Evolutionary conservation across 2,113 vertebrate species (phyloP), one percentile per base, ranked within the genome.

Genomic region (Rhynchomys soricoides): DNA sequence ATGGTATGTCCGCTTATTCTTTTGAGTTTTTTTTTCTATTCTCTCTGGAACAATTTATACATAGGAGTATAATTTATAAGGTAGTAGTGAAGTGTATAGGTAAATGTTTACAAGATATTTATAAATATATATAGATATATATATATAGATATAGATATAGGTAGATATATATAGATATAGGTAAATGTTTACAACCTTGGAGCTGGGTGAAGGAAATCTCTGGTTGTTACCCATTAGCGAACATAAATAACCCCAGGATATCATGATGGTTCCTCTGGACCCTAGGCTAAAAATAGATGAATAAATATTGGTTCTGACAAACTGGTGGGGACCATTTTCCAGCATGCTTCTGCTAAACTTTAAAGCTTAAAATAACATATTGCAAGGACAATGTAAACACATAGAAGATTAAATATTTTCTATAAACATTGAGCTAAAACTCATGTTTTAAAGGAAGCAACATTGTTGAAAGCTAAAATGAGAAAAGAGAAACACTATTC

Each of bases 401-500:
- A 86, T 9, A 37, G 37, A 93, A 89, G 59, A 86, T 89, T 70
- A 74, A 66, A 1, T 12, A 66, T 31, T 71, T 64, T 22, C 40
- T 70, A 87, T 7, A 37, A 87, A n/a, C 31, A 71, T 5, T 59
- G 40, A 29, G 45, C 86, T 90, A 59, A 7, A 91, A 75, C 77
- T 74, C 29, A 37, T 86, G 7, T 93, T 94, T 62, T 70, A 64
- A 96, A 93, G 62, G 74, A 48, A 82, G 17, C 50, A 93, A 95
- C 2, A 19, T 26, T 82, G 17, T 90, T 92, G 50, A 37, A 90
- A 85, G 22, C 55, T 62, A 73, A 95, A 94, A 16, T 83, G 74
- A 95, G 91, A 34, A 86, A 87, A 55, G 7, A 93, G 26, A 97
- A 96, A 93, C 2, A 0, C 5, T 94, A 83, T 48, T 81, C 34